A percentile compares a stretch with the other conserved stretches of the same genome.
Conservation (phyloP, 64 coral and sea anemone species). For the Exaiptasia diaphana region DNA sequence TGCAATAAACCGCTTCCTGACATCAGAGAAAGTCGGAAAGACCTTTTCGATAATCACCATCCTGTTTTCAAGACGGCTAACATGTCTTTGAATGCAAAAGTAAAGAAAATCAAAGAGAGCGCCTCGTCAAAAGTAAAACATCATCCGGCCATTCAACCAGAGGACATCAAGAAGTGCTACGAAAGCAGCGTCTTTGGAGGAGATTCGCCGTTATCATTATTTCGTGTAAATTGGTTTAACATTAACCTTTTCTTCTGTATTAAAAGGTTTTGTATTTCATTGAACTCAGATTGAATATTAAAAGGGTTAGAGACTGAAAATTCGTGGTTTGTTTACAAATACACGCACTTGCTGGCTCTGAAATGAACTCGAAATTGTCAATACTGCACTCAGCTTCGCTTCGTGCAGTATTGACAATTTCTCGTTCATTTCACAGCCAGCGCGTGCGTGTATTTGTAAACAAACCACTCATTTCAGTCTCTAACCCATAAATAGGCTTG, state of each 20-base stretch:
- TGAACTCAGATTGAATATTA: no score
- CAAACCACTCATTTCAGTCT: no score
- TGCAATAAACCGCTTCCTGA: background rate
- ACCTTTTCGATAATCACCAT: constrained; percentile 17
- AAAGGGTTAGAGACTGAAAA: no score
- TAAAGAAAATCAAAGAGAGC: constrained; percentile 30
- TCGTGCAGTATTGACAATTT: no score
- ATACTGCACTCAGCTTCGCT: no score
- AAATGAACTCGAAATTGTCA: no score
- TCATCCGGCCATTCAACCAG: constrained; percentile 12
- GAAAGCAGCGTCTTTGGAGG: constrained; percentile 14
- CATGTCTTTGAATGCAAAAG: constrained; percentile 27
- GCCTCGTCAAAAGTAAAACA: constrained; percentile 16
- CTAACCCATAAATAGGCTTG: no score
- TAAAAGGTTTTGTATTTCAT: no score
- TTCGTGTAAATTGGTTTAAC: constrained; percentile 35
- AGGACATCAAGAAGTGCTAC: constrained; percentile 40
- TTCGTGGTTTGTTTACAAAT: no score
- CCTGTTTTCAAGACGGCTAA: constrained; percentile 20
- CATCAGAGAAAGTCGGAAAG: background rate
- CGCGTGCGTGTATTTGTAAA: no score
- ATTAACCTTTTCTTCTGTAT: constrained; percentile 26
- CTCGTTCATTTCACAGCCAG: no score
- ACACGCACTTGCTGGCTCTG: no score
- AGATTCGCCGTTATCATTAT: background rate